Base-by-base conservation (phyloP, 2,888 invertebrate species). In the Tenthredo mesomela region DNA sequence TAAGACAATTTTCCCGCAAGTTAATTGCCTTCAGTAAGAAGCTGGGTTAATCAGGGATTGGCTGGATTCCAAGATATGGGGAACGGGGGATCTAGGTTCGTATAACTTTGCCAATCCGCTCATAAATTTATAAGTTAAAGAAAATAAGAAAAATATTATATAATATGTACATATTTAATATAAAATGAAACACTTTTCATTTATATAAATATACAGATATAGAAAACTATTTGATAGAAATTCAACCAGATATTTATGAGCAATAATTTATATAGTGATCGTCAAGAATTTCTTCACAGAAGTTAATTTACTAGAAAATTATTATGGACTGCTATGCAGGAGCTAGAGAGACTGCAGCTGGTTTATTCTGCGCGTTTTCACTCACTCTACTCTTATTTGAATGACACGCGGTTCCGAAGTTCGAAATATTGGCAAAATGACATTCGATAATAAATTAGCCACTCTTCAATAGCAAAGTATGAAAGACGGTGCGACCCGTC, bases 361-460 rank as follows among this genome's bases (percentile, higher is more conserved):
- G 43, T n/a, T 40, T 43, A 73, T 21, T 73, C 29, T 15, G n/a
- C 7, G 33, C 50, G 25, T 29, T 50, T 80, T 40, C 37, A 9
- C 21, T 18, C 33, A 4, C 40, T 61, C 61, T 40, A 4, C 58
- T 61, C 29, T 10, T 54, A 50, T 50, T 33, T 40, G 58, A 25
- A 29, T 78, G 78, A 78, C 77, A 61, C 37, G 58, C n/a, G 37
- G 37, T n/a, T 37, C 58, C 61, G 58, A 58, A 78, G 78, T 78
- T 58, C 37, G 78, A 78, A 58, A 78, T 58, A 78, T 54, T 58
- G 78, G 58, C 58, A 80, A 80, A 80, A 77, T 67, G 43, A 65
- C 78, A 9, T 50, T 50, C 84, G 84, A 84, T 84, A 84, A 84
- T 84, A 78, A 84, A 84, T 84, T 78, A 84, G 67, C 29, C 78